A percentile compares a stretch with the other conserved stretches of the same genome.
These are phyloP conservation scores for Pelobates cultripes DNA, from an alignment of 2,797 vertebrate genomes.

Conservation along the genomic window DNA sequence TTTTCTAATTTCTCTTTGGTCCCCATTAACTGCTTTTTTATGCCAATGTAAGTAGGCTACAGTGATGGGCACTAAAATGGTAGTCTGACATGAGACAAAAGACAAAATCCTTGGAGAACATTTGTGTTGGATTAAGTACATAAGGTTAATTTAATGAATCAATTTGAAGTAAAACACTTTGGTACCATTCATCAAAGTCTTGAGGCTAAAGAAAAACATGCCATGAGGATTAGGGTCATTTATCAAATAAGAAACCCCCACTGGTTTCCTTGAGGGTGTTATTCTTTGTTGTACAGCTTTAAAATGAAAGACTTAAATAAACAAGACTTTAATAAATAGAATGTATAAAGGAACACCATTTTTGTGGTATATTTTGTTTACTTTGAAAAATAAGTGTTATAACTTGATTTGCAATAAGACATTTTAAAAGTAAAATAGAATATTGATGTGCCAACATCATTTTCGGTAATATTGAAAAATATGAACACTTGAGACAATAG, in stretches of 20 bases:
- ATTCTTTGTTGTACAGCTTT: background rate
- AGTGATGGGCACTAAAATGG: background rate
- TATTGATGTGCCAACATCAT: too few relatives aligned
- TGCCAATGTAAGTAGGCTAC: background rate
- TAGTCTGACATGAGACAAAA: background rate
- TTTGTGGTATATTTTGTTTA: too few relatives aligned
- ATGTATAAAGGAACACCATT: background rate
- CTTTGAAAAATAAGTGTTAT: too few relatives aligned
- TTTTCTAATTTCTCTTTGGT: background rate
- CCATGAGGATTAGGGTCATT: background rate
- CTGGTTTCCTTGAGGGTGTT: background rate
- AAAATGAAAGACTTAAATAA: background rate
- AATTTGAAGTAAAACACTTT: background rate
- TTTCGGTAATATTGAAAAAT: too few relatives aligned
- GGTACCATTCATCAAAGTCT: background rate
- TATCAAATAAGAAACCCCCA: conserved; percentile 2
- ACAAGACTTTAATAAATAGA: background rate
- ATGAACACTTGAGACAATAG: too few relatives aligned
- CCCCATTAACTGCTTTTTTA: background rate
- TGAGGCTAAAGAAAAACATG: background rate
- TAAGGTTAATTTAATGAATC: conserved; percentile 1
- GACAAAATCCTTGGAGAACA: background rate
- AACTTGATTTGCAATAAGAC: too few relatives aligned
- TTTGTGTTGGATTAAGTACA: background rate
- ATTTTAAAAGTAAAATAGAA: too few relatives aligned